phyloP scores from a whole-genome alignment of 2,888 invertebrate species.

The Dorcus hopei region DNA sequence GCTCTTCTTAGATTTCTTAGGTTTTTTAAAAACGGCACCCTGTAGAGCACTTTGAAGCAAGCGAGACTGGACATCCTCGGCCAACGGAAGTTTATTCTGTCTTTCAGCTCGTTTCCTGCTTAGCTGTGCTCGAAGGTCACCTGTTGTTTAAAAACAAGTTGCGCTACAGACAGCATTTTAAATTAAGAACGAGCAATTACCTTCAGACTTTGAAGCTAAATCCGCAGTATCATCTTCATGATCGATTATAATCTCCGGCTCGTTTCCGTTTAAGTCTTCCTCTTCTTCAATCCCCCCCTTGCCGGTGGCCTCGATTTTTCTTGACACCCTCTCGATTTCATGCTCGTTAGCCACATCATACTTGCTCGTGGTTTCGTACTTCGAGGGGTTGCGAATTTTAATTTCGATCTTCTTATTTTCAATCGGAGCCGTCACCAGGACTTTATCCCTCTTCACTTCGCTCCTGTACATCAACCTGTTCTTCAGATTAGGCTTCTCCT shows the following conservation, averaged over 20 bases:
- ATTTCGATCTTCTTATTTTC: slow-evolving; percentile 44
- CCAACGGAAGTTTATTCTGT: slow-evolving; percentile 42
- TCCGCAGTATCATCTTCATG: slow-evolving; percentile 33
- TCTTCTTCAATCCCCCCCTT: slow-evolving; percentile 14
- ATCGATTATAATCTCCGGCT: slow-evolving; percentile 35
- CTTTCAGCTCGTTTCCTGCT: slow-evolving; percentile 55
- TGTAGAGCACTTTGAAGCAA: slow-evolving; percentile 54
- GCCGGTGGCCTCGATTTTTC: slow-evolving; percentile 32
- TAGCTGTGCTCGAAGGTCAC: slow-evolving; percentile 54
- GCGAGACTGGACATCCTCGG: slow-evolving; percentile 48
- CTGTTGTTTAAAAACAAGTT: slow-evolving; percentile 18
- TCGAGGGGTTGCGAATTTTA: slow-evolving; percentile 44
- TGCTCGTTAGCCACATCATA: slow-evolving; percentile 15
- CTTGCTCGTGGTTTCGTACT: slow-evolving; percentile 34
- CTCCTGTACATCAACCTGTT: slow-evolving; percentile 10
- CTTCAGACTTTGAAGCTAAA: slow-evolving; percentile 29
- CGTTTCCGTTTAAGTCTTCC: slow-evolving; percentile 22
- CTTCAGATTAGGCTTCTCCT: slow-evolving; percentile 7
- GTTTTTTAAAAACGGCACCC: slow-evolving; percentile 53
- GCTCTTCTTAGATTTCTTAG: slow-evolving; percentile 37
- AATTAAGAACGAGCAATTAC: slow-evolving; percentile 16
- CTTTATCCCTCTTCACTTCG: slow-evolving; percentile 12
- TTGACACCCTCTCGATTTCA: slow-evolving; percentile 17
- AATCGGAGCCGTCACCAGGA: slow-evolving; percentile 25
- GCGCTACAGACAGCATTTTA: neutral